Percentiles rank a stretch among this genome's conserved stretches.
Conservation (phyloP, 2,797 vertebrate species). For the Scarus forsteni region DNA sequence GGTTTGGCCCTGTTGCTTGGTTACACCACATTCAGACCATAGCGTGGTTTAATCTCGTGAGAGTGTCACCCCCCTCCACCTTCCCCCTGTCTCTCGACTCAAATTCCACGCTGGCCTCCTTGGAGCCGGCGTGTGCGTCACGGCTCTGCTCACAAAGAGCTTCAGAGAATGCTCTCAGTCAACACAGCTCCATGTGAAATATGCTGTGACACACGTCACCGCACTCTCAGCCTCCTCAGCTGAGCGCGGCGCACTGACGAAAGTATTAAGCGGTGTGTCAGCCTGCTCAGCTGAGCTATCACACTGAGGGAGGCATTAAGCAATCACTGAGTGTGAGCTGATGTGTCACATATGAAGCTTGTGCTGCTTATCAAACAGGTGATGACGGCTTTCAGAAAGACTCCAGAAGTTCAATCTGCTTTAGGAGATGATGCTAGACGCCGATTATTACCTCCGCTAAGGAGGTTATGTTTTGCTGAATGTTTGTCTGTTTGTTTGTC, state of each 20-base stretch:
- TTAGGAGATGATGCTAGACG: background rate
- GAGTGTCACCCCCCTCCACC: slow-evolving; percentile 12
- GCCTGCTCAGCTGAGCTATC: slow-evolving; percentile 21
- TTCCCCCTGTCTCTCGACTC: slow-evolving; percentile 39
- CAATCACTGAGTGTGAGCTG: background rate
- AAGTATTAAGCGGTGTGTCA: slow-evolving; percentile 8
- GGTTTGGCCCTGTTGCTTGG: slow-evolving; percentile 64
- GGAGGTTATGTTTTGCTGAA: too few relatives aligned
- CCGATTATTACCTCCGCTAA: background rate
- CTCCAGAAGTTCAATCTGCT: background rate
- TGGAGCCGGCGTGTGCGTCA: slow-evolving; percentile 64
- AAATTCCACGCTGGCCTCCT: slow-evolving; percentile 69
- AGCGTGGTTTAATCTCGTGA: slow-evolving; percentile 62
- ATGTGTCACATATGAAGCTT: slow-evolving; percentile 17
- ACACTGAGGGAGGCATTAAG: slow-evolving; percentile 18
- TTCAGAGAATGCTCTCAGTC: slow-evolving; percentile 50
- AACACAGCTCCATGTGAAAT: slow-evolving; percentile 38
- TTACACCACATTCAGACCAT: slow-evolving; percentile 53
- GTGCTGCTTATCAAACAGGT: slow-evolving; percentile 20
- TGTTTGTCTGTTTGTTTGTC: too few relatives aligned
- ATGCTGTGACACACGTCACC: slow-evolving; percentile 31
- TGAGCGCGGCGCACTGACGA: slow-evolving; percentile 13
- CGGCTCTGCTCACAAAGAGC: slow-evolving; percentile 62
- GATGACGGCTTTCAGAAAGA: slow-evolving; percentile 13
- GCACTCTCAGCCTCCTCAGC: slow-evolving; percentile 19